phyloP scores from a whole-genome alignment of 2,888 invertebrate genomes.

The Suillia variegata region DNA sequence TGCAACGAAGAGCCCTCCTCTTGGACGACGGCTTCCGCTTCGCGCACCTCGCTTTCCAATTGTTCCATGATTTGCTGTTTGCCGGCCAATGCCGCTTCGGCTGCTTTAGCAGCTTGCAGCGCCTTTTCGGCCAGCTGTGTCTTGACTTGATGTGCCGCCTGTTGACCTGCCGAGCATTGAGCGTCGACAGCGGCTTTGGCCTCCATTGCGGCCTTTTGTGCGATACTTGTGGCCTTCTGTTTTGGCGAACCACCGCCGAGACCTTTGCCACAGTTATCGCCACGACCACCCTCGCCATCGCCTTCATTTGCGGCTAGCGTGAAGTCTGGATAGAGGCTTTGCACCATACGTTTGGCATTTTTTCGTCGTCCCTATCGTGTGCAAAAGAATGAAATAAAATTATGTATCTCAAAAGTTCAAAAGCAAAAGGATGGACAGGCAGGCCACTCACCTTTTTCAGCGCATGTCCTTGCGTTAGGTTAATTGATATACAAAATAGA shows the following conservation, averaged over 20 bases:
- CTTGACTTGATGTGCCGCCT: conserved; percentile 76
- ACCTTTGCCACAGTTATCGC: background rate
- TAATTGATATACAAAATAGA: no score
- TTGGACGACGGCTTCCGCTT: conserved; percentile 67
- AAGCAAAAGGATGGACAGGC: no score
- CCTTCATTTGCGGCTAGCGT: background rate
- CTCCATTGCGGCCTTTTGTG: conserved; percentile 74
- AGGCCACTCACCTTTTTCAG: no score
- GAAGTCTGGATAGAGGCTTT: background rate
- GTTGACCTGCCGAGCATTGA: conserved; percentile 71
- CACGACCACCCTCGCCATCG: background rate
- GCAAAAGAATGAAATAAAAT: no score
- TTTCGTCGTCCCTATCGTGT: background rate
- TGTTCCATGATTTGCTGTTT: conserved; percentile 72
- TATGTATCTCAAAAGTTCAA: background rate
- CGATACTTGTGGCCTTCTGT: conserved; percentile 68
- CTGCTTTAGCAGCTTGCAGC: conserved; percentile 72
- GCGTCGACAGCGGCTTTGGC: conserved; percentile 58
- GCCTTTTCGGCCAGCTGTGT: conserved; percentile 74
- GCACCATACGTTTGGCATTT: background rate
- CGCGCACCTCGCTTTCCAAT: conserved; percentile 70
- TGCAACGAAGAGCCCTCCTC: conserved; percentile 68
- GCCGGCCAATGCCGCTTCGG: conserved; percentile 71
- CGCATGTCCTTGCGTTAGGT: no score
- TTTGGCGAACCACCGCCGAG: conserved; percentile 23